These are phyloP conservation scores for Lota lota DNA, from an alignment of 2,113 vertebrate genomes.

Conservation along the genomic window DNA sequence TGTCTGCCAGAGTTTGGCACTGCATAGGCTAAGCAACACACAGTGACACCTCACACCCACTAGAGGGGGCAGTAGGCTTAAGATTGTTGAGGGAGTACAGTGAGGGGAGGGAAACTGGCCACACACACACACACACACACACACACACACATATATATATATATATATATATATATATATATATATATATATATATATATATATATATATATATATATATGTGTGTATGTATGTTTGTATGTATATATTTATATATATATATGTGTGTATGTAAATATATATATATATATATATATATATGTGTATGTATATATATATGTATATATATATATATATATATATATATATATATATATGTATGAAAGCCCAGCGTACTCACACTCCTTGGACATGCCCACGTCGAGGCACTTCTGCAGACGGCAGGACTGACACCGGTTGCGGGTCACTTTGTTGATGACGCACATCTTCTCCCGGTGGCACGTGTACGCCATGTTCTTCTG, in stretches of 20 bases:
- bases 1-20: too few species aligned
- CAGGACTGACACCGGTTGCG: constrained; percentile 96
- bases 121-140: constrained; percentile 2
- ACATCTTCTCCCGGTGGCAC: constrained; percentile 92
- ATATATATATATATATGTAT: too few species aligned
- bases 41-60: too few species aligned
- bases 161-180: background rate
- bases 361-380: constrained; percentile 74
- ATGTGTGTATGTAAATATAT: background rate
- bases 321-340: too few species aligned
- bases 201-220: background rate
- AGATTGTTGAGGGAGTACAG: background rate
- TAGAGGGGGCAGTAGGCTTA: too few species aligned
- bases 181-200: background rate
- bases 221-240: too few species aligned
- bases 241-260: too few species aligned
- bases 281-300: too few species aligned
- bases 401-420: constrained; percentile 93
- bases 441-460: constrained; percentile 95
- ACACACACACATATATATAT: constrained; percentile 8
- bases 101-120: background rate
- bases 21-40: too few species aligned
- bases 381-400: constrained; percentile 97
- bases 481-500: constrained; percentile 98
- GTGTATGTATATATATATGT: too few species aligned